Evolutionary conservation across 2,888 invertebrate genomes (phyloP), one percentile per base, ranked within the genome.

Genomic region (Pseudococcus jackbeardsleyi): DNA sequence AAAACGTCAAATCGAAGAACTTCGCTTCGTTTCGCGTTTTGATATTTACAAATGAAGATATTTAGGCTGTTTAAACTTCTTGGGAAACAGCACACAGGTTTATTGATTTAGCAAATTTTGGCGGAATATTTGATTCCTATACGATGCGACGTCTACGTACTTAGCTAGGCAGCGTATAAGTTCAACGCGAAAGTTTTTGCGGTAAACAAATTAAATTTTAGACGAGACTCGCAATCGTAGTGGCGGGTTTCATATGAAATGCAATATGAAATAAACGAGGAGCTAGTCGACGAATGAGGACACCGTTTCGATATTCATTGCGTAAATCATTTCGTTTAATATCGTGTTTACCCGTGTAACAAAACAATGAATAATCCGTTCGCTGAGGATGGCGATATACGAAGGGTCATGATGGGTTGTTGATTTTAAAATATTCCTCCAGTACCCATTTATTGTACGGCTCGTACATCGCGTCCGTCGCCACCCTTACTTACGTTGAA

Each of bases 21-120:
- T 82, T 82, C 39, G 77, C 77, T 77, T 42, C 39, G 39, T 42
- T 77, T 77, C 77, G 39, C 77, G 39, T 77, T 82, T 42, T 46
- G 79, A 82, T 82, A 82, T 82, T 82, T 82, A 82, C 79, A 82
- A 82, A 82, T 82, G 46, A 82, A 82, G 79, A 82, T 82, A 82
- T 82, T 82, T 82, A 46, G 79, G 79, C n/a, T 42, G 79, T 82
- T 82, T 82, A 82, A 82, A 82, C 79, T 82, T 79, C 39, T 79
- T 42, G n/a, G 26, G 33, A 72, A 22, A n/a, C 59, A n/a, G 22
- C 6, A 17, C 26, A 33, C 26, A 33, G 72, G 72, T 72, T 72
- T 72, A 72, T 72, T 72, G 72, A 72, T 72, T 72, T 72, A 72
- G 17, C 72, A 33, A 72, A 33, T 72, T 72, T 17, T 72, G 19